Base-by-base conservation (phyloP, 2,797 vertebrate species). In the Centroberyx gerrardi region DNA sequence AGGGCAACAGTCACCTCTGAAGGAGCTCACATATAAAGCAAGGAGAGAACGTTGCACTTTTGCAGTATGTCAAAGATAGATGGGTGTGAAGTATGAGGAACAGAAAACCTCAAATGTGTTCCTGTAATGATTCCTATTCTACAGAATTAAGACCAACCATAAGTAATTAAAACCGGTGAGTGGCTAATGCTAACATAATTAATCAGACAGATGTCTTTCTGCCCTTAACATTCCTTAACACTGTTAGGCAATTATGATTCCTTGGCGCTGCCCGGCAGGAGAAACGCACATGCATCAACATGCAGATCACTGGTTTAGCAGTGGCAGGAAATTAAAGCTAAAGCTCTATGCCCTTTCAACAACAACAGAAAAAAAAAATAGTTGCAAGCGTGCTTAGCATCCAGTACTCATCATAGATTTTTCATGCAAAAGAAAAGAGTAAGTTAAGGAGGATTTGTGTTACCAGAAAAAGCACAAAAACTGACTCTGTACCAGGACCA, bases 281-380 rank as follows among this genome's bases (percentile, higher is more conserved):
- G 58, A 60, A 18, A 60, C 54, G 22, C 31, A 38, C 48, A 56
- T 62, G 74, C 72, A 85, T 85, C 72, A 87, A 78, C 76, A 83
- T 65, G 63, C 67, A 15, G 44, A 81, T 79, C 62, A 56, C 59
- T 70, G 73, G 67, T 56, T 15, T 46, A 46, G 44, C 44, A 46
- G 44, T 68, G 67, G 42, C 83, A 83, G 83, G 73, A 85, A 85
- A 89, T 87, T 82, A 82, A 84, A 83, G 51, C 49, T 76, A 84
- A 89, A 85, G 82, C 87, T 74, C 36, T 62, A 27, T 85, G 82
- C 78, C 82, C 78, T 87, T 87, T 85, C 80, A 85, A 84, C 53
- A 59, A 14, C 4, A 46, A 15, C 44, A 46, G 14, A 8, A 44
- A 14, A 44, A 10, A 13, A 46, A 13, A 44, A 15, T 15, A 46